A percentile compares a stretch with the other conserved stretches of the same genome.
Conservation (phyloP, 2,113 vertebrate species). For the Sphaerodactylus townsendi region DNA sequence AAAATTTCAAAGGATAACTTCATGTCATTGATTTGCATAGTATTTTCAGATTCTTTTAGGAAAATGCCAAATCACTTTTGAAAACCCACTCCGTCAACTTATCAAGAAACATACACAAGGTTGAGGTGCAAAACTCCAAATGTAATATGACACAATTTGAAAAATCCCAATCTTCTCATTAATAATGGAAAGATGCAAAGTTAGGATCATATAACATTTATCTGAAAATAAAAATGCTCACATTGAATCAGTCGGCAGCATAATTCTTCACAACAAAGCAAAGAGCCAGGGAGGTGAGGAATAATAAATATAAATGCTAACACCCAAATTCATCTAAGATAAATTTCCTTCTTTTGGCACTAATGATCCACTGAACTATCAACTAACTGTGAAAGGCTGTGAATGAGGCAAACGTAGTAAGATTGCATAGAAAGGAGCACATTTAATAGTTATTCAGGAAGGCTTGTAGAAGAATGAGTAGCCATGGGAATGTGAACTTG, state of each 20-base stretch:
- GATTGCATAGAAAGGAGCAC: background rate
- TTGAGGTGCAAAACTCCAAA: conserved; percentile 62
- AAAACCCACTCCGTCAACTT: conserved; percentile 60
- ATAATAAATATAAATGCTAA: background rate
- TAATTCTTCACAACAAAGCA: conserved; percentile 20
- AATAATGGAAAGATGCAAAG: conserved; percentile 63
- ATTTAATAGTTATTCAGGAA: background rate
- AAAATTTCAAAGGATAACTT: conserved; percentile 70
- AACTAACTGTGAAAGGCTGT: background rate
- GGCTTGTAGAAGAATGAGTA: background rate
- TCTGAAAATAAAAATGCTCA: conserved; percentile 50
- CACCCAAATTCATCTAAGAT: background rate
- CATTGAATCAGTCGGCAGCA: conserved; percentile 42
- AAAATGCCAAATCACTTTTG: conserved; percentile 70
- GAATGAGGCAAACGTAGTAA: background rate
- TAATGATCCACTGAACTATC: conserved; percentile 13
- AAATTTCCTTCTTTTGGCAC: background rate
- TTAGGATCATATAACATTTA: conserved; percentile 53
- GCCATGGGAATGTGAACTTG: background rate
- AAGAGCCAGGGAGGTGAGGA: background rate
- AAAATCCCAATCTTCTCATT: conserved; percentile 52
- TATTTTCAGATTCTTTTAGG: conserved; percentile 69
- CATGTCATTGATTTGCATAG: conserved; percentile 69
- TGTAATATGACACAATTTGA: conserved; percentile 33
- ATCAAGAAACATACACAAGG: conserved; percentile 37